Evolutionary conservation across 2,113 vertebrate species (phyloP).

Genomic region (Gallinago media): DNA sequence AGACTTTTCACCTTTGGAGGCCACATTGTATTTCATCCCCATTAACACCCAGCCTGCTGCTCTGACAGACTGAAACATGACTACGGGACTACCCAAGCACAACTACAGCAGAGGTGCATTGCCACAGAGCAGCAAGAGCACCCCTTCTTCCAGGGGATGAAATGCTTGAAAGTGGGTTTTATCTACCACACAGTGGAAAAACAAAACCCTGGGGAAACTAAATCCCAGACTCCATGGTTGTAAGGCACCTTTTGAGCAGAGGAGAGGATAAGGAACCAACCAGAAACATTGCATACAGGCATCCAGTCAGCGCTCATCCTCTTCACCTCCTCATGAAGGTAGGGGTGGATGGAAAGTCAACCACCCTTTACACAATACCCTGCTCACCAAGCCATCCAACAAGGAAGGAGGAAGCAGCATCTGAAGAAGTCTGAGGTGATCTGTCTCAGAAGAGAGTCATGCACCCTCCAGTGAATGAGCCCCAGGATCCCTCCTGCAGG

Average conservation of each 20-base stretch:
- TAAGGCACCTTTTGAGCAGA: background rate
- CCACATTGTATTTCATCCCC: background rate
- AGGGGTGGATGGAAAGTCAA: background rate
- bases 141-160: background rate
- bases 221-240: background rate
- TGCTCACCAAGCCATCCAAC: background rate
- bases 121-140: background rate
- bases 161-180: background rate
- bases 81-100: rapidly evolving
- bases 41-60: rapidly evolving
- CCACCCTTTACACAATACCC: background rate
- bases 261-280: background rate
- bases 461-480: rapidly evolving
- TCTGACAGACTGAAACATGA: background rate
- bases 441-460: background rate
- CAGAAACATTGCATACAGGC: background rate
- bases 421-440: background rate
- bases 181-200: background rate
- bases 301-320: background rate
- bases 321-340: background rate
- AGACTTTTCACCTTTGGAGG: background rate
- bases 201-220: background rate
- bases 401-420: background rate
- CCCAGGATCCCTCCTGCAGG: background rate
- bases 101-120: background rate